Percentiles rank a stretch among this genome's conserved stretches.
Conservation (phyloP, 2,797 vertebrate species). For the Catharus ustulatus region DNA sequence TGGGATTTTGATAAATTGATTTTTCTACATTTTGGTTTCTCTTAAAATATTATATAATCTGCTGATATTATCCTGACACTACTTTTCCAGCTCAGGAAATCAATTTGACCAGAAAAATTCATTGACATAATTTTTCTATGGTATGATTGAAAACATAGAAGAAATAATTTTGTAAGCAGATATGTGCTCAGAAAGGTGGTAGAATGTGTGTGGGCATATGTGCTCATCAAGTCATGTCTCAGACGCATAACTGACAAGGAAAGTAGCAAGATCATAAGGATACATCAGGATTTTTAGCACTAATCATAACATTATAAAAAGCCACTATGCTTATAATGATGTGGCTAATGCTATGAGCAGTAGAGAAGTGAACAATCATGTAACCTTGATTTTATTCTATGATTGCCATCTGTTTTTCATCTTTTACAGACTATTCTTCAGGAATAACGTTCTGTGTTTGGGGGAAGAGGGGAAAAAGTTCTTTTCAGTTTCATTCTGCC, state of each 20-base stretch:
- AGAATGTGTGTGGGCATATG: not conserved
- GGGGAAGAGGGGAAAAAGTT: not conserved
- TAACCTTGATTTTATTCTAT: constrained; percentile 36
- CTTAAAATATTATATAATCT: not conserved
- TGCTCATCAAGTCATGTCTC: not conserved
- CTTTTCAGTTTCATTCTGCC: not conserved
- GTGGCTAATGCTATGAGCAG: not conserved
- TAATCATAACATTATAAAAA: constrained; percentile 32
- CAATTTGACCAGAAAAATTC: not conserved
- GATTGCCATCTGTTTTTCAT: constrained; percentile 24
- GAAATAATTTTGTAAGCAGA: not conserved
- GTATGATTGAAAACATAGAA: not conserved
- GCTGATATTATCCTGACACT: not conserved
- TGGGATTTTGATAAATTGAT: not conserved
- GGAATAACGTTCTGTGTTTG: not conserved
- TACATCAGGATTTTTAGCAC: constrained; percentile 18
- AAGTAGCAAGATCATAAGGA: constrained; percentile 47
- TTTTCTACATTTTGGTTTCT: not conserved
- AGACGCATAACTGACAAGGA: constrained; percentile 37
- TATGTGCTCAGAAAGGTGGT: constrained; percentile 2
- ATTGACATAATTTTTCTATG: not conserved
- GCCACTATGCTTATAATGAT: not conserved
- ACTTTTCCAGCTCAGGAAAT: not conserved
- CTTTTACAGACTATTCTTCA: not conserved
- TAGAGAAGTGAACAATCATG: constrained; percentile 30